Conservation (phyloP, 2,797 vertebrate genomes). For the Balearica regulorum region DNA sequence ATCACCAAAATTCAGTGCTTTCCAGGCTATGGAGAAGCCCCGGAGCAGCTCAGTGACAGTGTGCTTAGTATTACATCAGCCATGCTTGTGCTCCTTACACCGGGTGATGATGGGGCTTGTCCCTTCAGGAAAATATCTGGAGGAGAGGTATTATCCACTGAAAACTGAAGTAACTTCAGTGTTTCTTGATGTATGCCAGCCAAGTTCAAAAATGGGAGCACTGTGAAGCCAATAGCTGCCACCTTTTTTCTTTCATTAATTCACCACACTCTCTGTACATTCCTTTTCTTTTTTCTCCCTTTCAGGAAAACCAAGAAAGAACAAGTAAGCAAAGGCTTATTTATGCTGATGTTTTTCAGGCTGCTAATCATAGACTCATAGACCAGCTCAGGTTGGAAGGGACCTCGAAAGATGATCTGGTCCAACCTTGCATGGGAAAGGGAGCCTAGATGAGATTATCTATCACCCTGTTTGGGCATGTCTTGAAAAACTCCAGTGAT, state of each 20-base stretch:
- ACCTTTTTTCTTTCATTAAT: background rate
- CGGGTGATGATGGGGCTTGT: background rate
- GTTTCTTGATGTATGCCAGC: background rate
- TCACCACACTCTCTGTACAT: background rate
- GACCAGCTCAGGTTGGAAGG: background rate
- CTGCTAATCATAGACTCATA: background rate
- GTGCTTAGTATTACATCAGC: background rate
- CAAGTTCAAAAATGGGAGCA: background rate
- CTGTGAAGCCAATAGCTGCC: background rate
- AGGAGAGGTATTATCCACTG: background rate
- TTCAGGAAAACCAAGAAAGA: background rate
- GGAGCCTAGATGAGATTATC: too few relatives aligned
- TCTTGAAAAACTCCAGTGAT: background rate
- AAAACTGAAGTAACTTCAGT: background rate
- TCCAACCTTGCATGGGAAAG: background rate
- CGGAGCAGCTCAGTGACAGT: background rate
- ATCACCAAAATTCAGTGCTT: background rate
- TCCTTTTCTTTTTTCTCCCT: background rate
- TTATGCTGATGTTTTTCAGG: background rate
- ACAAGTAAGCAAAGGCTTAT: background rate
- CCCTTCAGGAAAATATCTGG: background rate
- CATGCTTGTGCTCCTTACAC: background rate
- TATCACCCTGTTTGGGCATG: background rate
- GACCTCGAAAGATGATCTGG: fast-evolving
- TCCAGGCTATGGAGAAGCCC: background rate